phyloP scores from a whole-genome alignment of 2,113 vertebrate genomes.

The Bagarius yarrelli region DNA sequence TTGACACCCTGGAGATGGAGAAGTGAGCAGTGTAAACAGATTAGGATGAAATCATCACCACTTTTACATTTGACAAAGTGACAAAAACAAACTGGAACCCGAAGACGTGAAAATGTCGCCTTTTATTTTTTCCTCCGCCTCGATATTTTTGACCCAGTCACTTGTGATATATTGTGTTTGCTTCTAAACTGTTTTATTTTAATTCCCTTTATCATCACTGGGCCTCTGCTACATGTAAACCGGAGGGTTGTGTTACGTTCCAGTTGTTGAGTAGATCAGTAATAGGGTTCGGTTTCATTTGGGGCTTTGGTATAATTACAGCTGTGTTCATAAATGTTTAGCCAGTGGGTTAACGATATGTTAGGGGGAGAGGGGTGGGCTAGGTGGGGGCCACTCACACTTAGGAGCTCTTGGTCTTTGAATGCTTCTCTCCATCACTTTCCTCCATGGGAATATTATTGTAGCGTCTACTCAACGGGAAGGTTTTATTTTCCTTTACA shows the following conservation, averaged over 20 bases:
- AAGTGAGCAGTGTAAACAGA: slow-evolving; percentile 35
- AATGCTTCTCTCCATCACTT: not conserved
- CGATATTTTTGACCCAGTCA: slow-evolving; percentile 17
- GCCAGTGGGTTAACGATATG: slow-evolving; percentile 35
- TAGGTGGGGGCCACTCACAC: slow-evolving; percentile 10
- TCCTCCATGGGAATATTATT: slow-evolving; percentile 16
- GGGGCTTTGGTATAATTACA: slow-evolving; percentile 59
- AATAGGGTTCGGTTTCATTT: slow-evolving; percentile 63
- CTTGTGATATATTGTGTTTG: slow-evolving; percentile 48
- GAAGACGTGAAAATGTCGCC: slow-evolving; percentile 26
- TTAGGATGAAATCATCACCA: slow-evolving; percentile 28
- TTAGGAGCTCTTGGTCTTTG: slow-evolving; percentile 12
- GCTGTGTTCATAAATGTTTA: slow-evolving; percentile 33
- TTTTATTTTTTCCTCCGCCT: slow-evolving; percentile 6
- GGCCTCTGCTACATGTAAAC: slow-evolving; percentile 63
- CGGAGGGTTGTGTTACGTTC: slow-evolving; percentile 30
- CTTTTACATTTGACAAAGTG: slow-evolving; percentile 14
- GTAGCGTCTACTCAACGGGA: slow-evolving; percentile 5
- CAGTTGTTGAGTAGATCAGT: slow-evolving; percentile 48
- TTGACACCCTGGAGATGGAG: slow-evolving; percentile 23
- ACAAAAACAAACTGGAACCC: slow-evolving; percentile 17
- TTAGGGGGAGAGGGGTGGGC: slow-evolving; percentile 5
- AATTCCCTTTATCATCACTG: slow-evolving; percentile 58
- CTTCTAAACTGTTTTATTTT: slow-evolving; percentile 54
- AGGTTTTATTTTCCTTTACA: slow-evolving; percentile 23